Percentiles rank a stretch among this genome's conserved stretches.
These are phyloP conservation scores for Oxyteleia sp. DNA, from an alignment of 2,888 invertebrate genomes.

Conservation along the genomic window DNA sequence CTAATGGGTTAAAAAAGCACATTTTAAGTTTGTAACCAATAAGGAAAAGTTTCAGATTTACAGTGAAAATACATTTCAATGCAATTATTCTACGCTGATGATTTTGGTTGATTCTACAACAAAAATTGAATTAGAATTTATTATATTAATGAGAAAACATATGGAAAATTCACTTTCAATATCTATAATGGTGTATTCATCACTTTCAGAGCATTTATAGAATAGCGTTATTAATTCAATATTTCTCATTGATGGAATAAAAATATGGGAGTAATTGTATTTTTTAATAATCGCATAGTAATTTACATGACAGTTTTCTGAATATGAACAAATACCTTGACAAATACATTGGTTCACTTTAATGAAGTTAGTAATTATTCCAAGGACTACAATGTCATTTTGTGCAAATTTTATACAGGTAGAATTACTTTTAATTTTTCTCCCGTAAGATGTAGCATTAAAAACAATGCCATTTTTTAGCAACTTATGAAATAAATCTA, in stretches of 20 bases:
- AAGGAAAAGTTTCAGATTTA: too few species aligned
- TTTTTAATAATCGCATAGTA: slow-evolving; percentile 2
- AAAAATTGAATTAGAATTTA: neutral
- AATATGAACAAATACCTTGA: neutral
- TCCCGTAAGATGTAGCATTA: neutral
- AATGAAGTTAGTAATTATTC: neutral
- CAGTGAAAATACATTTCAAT: too few species aligned
- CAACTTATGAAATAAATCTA: neutral
- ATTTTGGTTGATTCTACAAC: neutral
- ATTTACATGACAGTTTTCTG: neutral
- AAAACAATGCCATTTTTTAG: neutral
- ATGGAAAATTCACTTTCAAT: neutral
- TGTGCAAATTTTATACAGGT: neutral
- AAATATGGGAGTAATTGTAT: neutral
- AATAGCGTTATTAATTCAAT: neutral
- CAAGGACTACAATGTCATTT: neutral
- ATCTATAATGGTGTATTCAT: neutral
- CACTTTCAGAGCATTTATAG: neutral
- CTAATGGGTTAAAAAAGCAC: too few species aligned
- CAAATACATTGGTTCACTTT: neutral
- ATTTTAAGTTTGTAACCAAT: too few species aligned
- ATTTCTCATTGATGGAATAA: neutral
- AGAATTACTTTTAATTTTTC: slow-evolving; percentile 2
- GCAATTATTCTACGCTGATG: neutral
- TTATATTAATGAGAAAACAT: neutral